Conservation (phyloP, 2,888 invertebrate genomes). For the Smittia aterrima region DNA sequence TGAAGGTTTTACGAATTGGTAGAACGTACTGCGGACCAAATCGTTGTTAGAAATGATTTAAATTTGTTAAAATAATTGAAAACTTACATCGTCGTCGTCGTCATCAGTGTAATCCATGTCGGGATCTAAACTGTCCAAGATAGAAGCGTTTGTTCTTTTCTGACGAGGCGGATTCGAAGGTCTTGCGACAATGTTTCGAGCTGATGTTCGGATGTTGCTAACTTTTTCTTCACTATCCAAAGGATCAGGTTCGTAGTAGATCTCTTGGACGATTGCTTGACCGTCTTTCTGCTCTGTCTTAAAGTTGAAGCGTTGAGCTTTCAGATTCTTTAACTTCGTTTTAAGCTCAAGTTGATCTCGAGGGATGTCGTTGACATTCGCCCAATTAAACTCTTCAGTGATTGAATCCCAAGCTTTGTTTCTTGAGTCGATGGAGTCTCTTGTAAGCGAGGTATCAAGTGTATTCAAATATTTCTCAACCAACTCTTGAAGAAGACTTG, state of each 20-base stretch:
- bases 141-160: background rate
- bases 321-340: conserved; percentile 30
- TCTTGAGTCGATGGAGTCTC: background rate
- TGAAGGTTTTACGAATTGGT: background rate
- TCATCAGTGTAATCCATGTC: background rate
- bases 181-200: background rate
- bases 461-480: background rate
- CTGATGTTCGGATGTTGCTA: background rate
- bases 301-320: conserved; percentile 9
- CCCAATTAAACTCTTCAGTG: conserved; percentile 9
- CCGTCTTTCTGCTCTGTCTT: background rate
- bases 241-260: background rate
- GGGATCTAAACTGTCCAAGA: background rate
- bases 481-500: background rate
- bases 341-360: conserved; percentile 12
- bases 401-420: conserved; percentile 20
- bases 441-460: background rate
- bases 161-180: background rate
- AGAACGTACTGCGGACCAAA: too few relatives aligned
- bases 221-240: too few relatives aligned
- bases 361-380: background rate
- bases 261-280: background rate
- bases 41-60: background rate
- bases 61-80: background rate
- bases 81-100: background rate